Evolutionary conservation across 2,113 vertebrate genomes (phyloP), one percentile per base, ranked within the genome.

Genomic region (Leucoraja erinaceus): DNA sequence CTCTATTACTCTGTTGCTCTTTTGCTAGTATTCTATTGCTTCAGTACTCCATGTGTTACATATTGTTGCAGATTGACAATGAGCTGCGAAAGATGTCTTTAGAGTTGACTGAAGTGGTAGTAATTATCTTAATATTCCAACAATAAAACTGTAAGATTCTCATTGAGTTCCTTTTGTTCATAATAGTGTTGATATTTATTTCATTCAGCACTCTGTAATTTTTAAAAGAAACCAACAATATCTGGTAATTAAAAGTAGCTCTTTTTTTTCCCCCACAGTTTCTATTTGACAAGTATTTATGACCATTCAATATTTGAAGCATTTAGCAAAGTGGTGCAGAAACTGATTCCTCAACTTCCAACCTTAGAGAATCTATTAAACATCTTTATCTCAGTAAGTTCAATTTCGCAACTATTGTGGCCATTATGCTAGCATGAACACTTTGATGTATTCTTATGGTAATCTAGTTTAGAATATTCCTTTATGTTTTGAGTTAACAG

Each of bases 261-360:
- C 10, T 88, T 94, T 86, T 95, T 95, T 94, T 0, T 96, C 94
- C 96, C 95, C 96, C 95, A 93, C 96, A 98, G 97, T 96, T 97
- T 98, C 95, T 98, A 98, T 96, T 96, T 98, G 95, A 98, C 97
- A 93, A 98, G 97, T 95, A 98, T 98, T 96, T 98, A 98, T 94
- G 97, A 98, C 95, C 97, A 98, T 95, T 98, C 97, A 94, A 98
- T 98, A 96, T 98, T 98, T 95, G 97, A 98, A 96, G 97, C 97
- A 31, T 98, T 98, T 96, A 98, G 97, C 94, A 98, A 98, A 96
- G 97, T 98, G 94, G 97, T 98, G 94, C 97, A 98, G 95, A 98
- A 98, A 95, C 95, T 98, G 94, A 98, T 98, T 94, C 97, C 97
- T 94, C 97, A 98, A 94, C 97, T 98, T 93, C 97, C 97, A 94